Percentiles rank a stretch among this genome's conserved stretches.
Conservation (phyloP, 2,113 vertebrate genomes). For the Actenoides lindsayi region DNA sequence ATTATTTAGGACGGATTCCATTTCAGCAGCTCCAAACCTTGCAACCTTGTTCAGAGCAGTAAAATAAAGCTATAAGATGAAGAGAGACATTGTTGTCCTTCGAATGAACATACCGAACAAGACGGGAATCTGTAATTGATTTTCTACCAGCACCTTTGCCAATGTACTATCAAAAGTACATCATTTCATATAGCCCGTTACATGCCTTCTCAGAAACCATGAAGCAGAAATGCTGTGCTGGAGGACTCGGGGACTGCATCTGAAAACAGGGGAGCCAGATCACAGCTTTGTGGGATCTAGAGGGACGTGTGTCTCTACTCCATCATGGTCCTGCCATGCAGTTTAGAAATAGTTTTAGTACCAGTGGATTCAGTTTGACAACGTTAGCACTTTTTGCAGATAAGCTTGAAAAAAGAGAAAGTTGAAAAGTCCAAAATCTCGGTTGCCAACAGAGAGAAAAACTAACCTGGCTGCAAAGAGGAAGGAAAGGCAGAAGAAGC, state of each 20-base stretch:
- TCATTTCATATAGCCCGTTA: background rate
- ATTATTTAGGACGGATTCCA: background rate
- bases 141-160: background rate
- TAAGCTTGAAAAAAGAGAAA: background rate
- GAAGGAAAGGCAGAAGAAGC: background rate
- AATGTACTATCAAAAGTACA: background rate
- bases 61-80: constrained; percentile 39
- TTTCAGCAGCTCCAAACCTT: background rate
- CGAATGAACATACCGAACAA: background rate
- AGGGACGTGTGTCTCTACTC: background rate
- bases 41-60: background rate
- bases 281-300: background rate
- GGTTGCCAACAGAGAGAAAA: background rate
- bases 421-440: background rate
- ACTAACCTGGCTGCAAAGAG: background rate
- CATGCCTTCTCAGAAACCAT: background rate
- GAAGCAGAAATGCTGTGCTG: background rate
- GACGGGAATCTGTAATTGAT: background rate
- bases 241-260: background rate
- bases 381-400: background rate
- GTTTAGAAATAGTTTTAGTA: background rate
- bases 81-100: constrained; percentile 16
- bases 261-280: background rate
- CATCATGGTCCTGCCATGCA: background rate
- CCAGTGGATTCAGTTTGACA: background rate